Evolutionary conservation across 2,113 vertebrate species (phyloP), one percentile per base, ranked within the genome.

Genomic region (Mormoops blainvillei): DNA sequence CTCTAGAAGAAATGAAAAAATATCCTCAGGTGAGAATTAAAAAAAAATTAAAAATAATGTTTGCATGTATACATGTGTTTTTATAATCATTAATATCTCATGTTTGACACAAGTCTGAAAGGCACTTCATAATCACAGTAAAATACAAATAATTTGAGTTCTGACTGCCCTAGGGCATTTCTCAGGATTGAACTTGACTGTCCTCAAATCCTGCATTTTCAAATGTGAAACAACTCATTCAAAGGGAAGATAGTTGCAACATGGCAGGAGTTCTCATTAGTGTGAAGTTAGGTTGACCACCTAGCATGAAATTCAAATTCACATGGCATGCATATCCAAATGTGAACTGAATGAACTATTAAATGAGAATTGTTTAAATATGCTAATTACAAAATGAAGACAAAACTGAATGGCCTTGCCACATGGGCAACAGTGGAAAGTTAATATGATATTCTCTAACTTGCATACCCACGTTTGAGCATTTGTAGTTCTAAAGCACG

Each of bases 301-400:
- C 7, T 70, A 80, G 36, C 71, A 86, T 93, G 80, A 93, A 95
- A 95, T 95, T 95, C 89, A 78, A 94, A 86, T 81, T 96, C 78
- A 78, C 2, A 63, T 58, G 63, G 5, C 31, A 93, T 89, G 95
- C 56, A 81, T 81, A 95, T 81, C 92, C 82, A 86, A 89, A 93
- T 96, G 43, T 89, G 22, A 86, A 65, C 11, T 74, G 20, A 84
- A 74, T 89, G 68, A 85, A 58, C 33, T 92, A 65, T 80, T 89
- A 86, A 89, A 74, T 76, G 56, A 83, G 87, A 93, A 81, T 38
- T 93, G n/a, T 96, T 92, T 74, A 89, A 85, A 95, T 95, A 38
- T 50, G 8, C 41, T 81, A 22, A 76, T 73, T 22, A 86, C 24
- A 52, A 26, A 89, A 89, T 65, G 19, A 86, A 93, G 70, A n/a